phyloP scores from a whole-genome alignment of 2,113 vertebrate genomes.

The Polypterus bichir region DNA sequence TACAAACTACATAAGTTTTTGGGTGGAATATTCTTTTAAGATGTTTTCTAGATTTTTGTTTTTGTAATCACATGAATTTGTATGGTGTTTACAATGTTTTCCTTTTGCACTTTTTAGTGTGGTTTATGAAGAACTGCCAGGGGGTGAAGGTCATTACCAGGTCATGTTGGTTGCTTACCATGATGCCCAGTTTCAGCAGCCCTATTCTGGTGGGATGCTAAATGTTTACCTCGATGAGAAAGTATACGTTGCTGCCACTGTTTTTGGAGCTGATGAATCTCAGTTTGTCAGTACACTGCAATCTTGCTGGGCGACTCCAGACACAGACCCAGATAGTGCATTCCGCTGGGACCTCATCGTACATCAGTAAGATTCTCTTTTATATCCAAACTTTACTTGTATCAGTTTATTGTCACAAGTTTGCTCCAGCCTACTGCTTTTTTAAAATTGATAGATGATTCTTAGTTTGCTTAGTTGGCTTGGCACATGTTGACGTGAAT shows the following conservation, averaged over 20 bases:
- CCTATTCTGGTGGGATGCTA: constrained; percentile 15
- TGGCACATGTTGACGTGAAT: too few relatives aligned
- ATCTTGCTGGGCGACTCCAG: constrained; percentile 45
- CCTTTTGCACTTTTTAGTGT: constrained; percentile 18
- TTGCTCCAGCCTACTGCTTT: too few relatives aligned
- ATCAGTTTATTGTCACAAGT: too few relatives aligned
- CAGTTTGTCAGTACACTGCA: constrained; percentile 34
- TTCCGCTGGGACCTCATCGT: constrained; percentile 39
- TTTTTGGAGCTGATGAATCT: constrained; percentile 31
- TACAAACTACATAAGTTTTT: too few relatives aligned
- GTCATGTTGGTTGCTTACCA: constrained; percentile 32
- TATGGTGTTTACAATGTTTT: background rate
- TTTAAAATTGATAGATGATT: too few relatives aligned
- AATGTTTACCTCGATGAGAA: constrained; percentile 25
- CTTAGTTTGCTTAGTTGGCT: too few relatives aligned
- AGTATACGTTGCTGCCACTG: constrained; percentile 31
- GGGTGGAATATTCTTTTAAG: too few relatives aligned
- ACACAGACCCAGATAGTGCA: constrained; percentile 14
- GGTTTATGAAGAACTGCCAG: constrained; percentile 27
- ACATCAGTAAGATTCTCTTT: constrained; percentile 25
- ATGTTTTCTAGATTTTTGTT: too few relatives aligned
- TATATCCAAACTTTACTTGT: too few relatives aligned
- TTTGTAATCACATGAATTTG: background rate
- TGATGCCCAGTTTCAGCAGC: constrained; percentile 28
- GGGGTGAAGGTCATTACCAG: constrained; percentile 26